Percentiles rank a stretch among this genome's conserved stretches.
phyloP scores from a whole-genome alignment of 1,140 invertebrate species.

The Coptotermes formosanus region DNA sequence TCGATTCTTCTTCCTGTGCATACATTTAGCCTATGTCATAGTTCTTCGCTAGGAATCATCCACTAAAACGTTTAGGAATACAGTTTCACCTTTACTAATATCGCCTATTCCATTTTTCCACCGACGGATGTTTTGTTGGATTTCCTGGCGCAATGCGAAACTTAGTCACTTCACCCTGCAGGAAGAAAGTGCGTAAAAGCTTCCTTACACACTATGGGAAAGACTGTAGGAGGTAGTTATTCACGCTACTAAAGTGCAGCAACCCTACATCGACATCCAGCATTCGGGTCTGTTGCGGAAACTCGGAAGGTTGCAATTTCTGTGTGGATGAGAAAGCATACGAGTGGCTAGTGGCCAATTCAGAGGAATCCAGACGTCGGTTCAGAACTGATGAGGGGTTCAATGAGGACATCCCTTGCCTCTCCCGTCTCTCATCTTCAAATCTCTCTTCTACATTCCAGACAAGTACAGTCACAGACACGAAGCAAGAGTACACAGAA shows the following conservation, averaged over 20 bases:
- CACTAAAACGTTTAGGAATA: no score
- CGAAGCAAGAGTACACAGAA: neutral
- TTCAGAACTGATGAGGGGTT: neutral
- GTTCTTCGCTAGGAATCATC: no score
- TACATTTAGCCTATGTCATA: no score
- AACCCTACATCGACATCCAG: neutral
- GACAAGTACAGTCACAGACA: neutral
- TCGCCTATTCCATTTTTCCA: neutral
- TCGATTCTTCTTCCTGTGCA: no score
- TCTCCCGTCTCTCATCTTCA: neutral
- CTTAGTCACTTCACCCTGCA: neutral
- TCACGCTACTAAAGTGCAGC: no score
- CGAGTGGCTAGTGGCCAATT: neutral
- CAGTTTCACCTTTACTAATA: no score
- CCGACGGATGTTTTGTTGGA: neutral
- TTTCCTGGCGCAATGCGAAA: neutral
- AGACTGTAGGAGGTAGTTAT: neutral
- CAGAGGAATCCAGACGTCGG: neutral
- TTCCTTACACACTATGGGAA: neutral
- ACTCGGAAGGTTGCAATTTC: conserved; percentile 11
- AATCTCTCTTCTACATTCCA: neutral
- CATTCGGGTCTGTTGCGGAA: neutral
- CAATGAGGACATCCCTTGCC: neutral
- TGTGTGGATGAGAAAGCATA: neutral
- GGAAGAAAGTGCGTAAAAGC: neutral